Conservation (phyloP, 2,888 invertebrate genomes). For the Microchrysa polita region DNA sequence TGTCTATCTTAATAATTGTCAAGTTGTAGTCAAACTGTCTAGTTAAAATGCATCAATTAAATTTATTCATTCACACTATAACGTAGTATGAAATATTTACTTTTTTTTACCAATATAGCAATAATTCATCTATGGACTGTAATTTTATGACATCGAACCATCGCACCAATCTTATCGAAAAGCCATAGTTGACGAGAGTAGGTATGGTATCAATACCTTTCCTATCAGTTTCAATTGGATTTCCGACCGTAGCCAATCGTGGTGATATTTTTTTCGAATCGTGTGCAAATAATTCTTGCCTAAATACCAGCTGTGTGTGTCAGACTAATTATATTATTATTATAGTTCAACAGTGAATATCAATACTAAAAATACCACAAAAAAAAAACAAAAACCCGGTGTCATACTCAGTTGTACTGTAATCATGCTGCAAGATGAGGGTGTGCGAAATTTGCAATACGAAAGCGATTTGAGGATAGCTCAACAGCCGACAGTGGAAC, state of each 20-base stretch:
- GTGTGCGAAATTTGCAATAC: slow-evolving; percentile 60
- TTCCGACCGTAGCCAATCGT: slow-evolving; percentile 27
- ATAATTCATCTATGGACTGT: too few relatives aligned
- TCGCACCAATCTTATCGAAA: too few relatives aligned
- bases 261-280: not conserved
- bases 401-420: too few relatives aligned
- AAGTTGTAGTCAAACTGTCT: too few relatives aligned
- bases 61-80: too few relatives aligned
- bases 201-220: not conserved
- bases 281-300: not conserved
- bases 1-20: too few relatives aligned
- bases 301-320: not conserved
- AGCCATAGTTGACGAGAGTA: not conserved
- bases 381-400: too few relatives aligned
- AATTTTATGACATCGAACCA: too few relatives aligned
- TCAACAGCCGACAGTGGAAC: slow-evolving; percentile 57
- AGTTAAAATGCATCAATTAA: too few relatives aligned
- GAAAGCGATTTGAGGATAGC: slow-evolving; percentile 62
- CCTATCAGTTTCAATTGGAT: slow-evolving; percentile 35
- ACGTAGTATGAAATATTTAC: too few relatives aligned
- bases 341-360: not conserved
- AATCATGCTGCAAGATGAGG: slow-evolving; percentile 61
- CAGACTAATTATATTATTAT: not conserved
- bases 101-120: too few relatives aligned
- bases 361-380: slow-evolving; percentile 31